Evolutionary conservation across 2,888 invertebrate genomes (phyloP), one percentile per base, ranked within the genome.

Genomic region (Epiperipatus broadwayi): DNA sequence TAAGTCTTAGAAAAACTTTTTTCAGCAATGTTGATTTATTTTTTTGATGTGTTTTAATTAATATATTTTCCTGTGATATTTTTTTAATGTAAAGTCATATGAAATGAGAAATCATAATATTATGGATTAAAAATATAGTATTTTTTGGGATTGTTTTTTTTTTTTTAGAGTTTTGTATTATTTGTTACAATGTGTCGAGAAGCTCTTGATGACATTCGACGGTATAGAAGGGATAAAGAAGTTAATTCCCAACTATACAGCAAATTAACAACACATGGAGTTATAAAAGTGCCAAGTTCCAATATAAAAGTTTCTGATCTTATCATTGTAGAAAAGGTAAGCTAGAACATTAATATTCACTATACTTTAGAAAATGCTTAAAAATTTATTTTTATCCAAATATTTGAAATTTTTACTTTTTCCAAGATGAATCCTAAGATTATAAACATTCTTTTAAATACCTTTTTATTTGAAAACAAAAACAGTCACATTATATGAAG

Each of bases 171-270:
- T 50, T 97, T 99, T 64, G 97, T 99, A 19, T 65, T 99, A 41
- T 72, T 79, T 47, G 89, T 99, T 7, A 97, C 97, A 10, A 72
- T 97, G 58, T 80, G 83, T 55, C 74, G 97, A 36, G 97, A 99
- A 62, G 91, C 87, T 1, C 72, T 93, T 19, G 97, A 99, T 63
- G 97, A 99, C 62, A 74, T 87, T 52, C 70, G 91, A 48, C 68
- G 97, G 49, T 79, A 77, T 59, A 72, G 84, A 56, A 67, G 97
- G 42, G 97, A 99, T 61, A 79, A 78, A 56, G 93, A 95, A 66
- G 85, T 97, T 4, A 99, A 99, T 60, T 75, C 76, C 43, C 85
- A 93, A 57, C 77, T 76, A 51, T 97, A 93, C 59, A 78, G 78
- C 52, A 73, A 84, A 42, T 64, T 95, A 44, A 71, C 78, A 10